Base-by-base conservation (phyloP, 2,888 invertebrate species). In the Eupithecia centaureata region DNA sequence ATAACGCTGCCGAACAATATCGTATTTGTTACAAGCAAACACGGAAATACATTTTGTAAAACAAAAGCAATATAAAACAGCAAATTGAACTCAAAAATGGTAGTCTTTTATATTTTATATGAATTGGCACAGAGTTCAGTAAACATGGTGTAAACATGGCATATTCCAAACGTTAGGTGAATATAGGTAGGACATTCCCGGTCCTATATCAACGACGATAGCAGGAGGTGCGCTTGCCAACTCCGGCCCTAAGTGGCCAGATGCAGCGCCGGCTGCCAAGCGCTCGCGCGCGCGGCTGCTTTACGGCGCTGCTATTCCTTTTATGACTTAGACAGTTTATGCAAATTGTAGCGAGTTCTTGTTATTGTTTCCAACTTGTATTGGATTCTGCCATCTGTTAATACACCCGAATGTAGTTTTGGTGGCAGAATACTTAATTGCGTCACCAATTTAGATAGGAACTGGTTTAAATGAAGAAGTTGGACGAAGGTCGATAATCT, bases 211-310 rank as follows among this genome's bases (percentile, higher is more conserved):
- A 57, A 28, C 51, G 33, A 61, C 59, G 61, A 59, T 59, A 33
- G 58, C 32, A 54, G n/a, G 47, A 60, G 58, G 70, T 52, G 51
- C n/a, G 54, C 63, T 59, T 67, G 67, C 67, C 70, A 68, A 66
- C 61, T 65, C 63, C 63, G 35, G 30, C 47, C 47, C 62, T 65
- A 63, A 65, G 65, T 52, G 69, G 66, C 63, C 70, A 65, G 65
- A 59, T 68, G 65, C 64, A 25, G 25, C 30, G 61, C 38, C 35
- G 58, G 54, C 35, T 69, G 68, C 68, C 68, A 68, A 69, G 60
- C 65, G 68, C 56, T 59, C 54, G 42, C 68, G 54, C 56, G 62
- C 28, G 61, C 64, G 62, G 59, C 65, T 65, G 58, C 59, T 69
- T 65, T 65, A 62, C 52, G 52, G 54, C 38, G 47, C 27, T 63